A percentile compares a stretch with the other conserved stretches of the same genome.
Evolutionary conservation across 2,888 invertebrate species (phyloP).

Genomic region (Caenorhabditis uteleia): DNA sequence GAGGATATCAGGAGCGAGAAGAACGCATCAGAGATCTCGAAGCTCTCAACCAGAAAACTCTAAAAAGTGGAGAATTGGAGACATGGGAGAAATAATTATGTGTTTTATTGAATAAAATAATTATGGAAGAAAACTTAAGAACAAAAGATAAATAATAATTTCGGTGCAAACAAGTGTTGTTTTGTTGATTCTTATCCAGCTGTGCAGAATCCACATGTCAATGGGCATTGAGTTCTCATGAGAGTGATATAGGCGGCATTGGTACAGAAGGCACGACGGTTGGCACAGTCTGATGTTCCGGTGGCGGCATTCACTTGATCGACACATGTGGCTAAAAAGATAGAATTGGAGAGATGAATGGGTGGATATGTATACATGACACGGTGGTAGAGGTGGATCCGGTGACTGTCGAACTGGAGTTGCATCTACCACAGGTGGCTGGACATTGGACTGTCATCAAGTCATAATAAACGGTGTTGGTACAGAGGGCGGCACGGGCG

Average conservation of each 20-base stretch:
- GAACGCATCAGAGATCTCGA: too few species aligned
- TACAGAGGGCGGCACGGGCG: slow-evolving; percentile 30
- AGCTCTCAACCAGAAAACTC: too few species aligned
- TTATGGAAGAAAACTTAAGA: too few species aligned
- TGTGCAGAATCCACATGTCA: slow-evolving; percentile 25
- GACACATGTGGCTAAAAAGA: slow-evolving; percentile 8
- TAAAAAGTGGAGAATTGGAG: too few species aligned
- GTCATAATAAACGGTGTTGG: slow-evolving; percentile 34
- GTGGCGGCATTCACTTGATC: slow-evolving; percentile 15
- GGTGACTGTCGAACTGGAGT: slow-evolving; percentile 5
- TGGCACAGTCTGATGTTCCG: slow-evolving; percentile 17
- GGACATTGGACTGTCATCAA: slow-evolving; percentile 44
- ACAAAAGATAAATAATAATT: too few species aligned
- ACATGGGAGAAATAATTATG: too few species aligned
- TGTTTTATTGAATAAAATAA: too few species aligned
- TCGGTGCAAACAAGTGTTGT: too few species aligned
- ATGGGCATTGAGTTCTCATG: slow-evolving; percentile 24
- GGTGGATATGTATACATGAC: neutral
- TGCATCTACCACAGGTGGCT: slow-evolving; percentile 37
- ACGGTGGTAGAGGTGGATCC: slow-evolving; percentile 9
- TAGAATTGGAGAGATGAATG: too few species aligned
- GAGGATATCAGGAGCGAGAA: too few species aligned
- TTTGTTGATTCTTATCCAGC: too few species aligned
- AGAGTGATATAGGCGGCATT: slow-evolving; percentile 15
- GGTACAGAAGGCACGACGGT: slow-evolving; percentile 11